Conservation (phyloP, 2,888 invertebrate species). For the Cantharis nigra region DNA sequence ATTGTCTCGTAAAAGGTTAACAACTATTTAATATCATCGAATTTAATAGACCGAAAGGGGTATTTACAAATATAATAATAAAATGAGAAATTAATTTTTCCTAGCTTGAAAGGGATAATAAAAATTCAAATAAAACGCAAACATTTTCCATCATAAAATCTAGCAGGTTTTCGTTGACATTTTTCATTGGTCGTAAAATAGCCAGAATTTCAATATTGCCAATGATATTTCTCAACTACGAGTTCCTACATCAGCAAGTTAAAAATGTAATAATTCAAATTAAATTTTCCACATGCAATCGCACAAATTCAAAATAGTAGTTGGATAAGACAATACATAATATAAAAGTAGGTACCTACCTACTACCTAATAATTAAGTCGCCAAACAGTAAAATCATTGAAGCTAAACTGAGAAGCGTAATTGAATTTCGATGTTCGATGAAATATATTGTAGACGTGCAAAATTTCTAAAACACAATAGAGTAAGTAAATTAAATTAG, state of each 20-base stretch:
- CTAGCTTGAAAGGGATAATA: constrained; percentile 6
- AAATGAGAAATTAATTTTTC: constrained; percentile 16
- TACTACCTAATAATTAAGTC: constrained; percentile 5
- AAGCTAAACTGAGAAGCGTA: constrained; percentile 12
- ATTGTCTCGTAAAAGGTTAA: background rate
- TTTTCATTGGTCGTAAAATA: constrained; percentile 21
- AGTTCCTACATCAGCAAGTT: background rate
- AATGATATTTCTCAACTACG: constrained; percentile 10
- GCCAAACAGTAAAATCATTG: constrained; percentile 13
- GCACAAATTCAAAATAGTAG: background rate
- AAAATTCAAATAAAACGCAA: constrained; percentile 26
- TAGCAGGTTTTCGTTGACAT: constrained; percentile 4
- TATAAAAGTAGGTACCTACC: background rate
- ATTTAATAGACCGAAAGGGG: background rate
- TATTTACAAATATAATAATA: background rate
- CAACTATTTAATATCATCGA: background rate
- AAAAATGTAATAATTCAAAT: background rate
- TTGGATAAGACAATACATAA: background rate
- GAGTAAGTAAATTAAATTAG: constrained; percentile 9
- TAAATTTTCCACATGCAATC: background rate
- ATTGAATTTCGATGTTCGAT: constrained; percentile 28
- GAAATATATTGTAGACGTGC: constrained; percentile 14
- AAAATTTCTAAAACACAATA: constrained; percentile 8
- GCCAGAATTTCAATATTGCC: constrained; percentile 22
- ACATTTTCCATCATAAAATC: constrained; percentile 17